Evolutionary conservation across 2,797 vertebrate genomes (phyloP).

Genomic region (Coracias cyanogaster): DNA sequence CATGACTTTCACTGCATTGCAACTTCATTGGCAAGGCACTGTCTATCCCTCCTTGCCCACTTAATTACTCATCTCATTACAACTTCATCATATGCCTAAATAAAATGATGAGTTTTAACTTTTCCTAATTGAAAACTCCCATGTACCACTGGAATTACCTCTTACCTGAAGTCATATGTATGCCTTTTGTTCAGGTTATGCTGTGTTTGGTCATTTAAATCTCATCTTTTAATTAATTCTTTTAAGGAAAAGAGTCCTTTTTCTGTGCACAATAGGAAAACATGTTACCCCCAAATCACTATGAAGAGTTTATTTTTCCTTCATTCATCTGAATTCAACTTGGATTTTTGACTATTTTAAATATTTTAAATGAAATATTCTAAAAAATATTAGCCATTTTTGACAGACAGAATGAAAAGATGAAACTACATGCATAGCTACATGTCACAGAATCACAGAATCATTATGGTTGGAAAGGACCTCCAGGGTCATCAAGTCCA

Average conservation of each 20-base stretch:
- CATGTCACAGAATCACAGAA: no score
- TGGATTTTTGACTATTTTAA: not conserved
- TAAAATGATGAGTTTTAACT: not conserved
- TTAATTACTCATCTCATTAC: not conserved
- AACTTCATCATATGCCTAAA: not conserved
- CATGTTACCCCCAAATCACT: not conserved
- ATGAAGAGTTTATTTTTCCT: not conserved
- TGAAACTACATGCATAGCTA: not conserved
- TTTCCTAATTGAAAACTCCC: not conserved
- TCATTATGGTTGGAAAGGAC: no score
- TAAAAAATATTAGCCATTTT: not conserved
- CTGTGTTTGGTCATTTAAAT: not conserved
- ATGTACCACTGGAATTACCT: not conserved
- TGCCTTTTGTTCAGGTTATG: not conserved
- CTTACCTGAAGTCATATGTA: not conserved
- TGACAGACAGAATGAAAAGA: not conserved
- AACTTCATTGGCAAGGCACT: not conserved
- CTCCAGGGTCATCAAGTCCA: no score
- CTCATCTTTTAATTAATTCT: not conserved
- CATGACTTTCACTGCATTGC: not conserved
- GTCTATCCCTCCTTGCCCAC: not conserved
- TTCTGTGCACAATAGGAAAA: not conserved
- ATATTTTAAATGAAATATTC: not conserved
- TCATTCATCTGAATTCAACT: not conserved
- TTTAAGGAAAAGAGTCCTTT: not conserved